Evolutionary conservation across 2,113 vertebrate genomes (phyloP), one percentile per base, ranked within the genome.

Genomic region (Coreoperca whiteheadi): DNA sequence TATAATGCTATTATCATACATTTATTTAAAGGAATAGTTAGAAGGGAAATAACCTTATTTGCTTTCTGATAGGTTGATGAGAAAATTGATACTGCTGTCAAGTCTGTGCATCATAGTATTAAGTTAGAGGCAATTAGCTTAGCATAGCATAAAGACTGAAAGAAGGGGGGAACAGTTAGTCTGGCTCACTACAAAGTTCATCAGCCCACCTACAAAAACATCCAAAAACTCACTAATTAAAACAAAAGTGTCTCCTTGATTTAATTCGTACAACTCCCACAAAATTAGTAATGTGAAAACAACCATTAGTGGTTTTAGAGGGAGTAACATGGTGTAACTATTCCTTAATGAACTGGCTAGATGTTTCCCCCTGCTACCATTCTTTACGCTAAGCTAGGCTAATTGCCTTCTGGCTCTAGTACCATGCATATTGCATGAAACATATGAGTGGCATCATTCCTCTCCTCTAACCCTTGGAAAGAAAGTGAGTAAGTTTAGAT

Each of bases 341-440:
- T 50, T 39, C 0, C 6, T 20, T 14, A 43, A 43, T 3, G 3
- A 43, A 43, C 43, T 3, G 43, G 43, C 43, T 8, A 41, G 11
- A 21, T 6, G 0, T 21, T 50, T 30, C 9, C 25, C 34, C 9
- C 46, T 69, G 18, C 28, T 51, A 8, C 11, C 21, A 37, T n/a
- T 23, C 30, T 70, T 53, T 23, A 61, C 3, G 66, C 65, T 60
- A 78, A 68, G 76, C 66, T 69, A 69, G 10, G 28, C 41, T 63
- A 46, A 32, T 2, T 30, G 18, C 14, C 16, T 11, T 20, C 16
- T 11, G 25, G 20, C 5, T 39, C 2, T 21, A 32, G 25, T 23
- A 14, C 0, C 20, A 23, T 69, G 67, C 25, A 12, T 20, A 68
- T 20, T 0, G 1, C 23, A 8, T n/a, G 39, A 23, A 16, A 66